A percentile compares a stretch with the other conserved stretches of the same genome.
Conservation (phyloP, 2,113 vertebrate genomes). For the Elanus axillaris region DNA sequence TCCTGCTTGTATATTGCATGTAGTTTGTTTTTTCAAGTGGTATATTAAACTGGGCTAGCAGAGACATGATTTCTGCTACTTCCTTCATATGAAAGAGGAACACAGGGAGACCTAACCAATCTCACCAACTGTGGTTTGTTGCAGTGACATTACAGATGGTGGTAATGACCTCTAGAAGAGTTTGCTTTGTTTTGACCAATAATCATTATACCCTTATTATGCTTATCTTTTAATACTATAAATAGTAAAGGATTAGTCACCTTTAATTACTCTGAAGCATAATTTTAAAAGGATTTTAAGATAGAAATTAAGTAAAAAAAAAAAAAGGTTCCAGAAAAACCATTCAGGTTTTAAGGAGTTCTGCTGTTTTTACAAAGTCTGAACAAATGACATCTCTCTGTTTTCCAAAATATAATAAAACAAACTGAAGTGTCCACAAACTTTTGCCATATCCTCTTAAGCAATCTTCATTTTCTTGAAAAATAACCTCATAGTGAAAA, state of each 20-base stretch:
- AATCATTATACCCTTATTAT: conserved; percentile 37
- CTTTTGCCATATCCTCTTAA: background rate
- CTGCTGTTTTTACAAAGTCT: background rate
- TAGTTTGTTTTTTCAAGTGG: conserved; percentile 58
- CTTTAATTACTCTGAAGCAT: conserved; percentile 37
- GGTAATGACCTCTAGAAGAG: conserved; percentile 17
- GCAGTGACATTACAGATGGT: conserved; percentile 27
- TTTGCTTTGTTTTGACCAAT: conserved; percentile 52
- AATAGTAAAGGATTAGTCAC: conserved; percentile 49
- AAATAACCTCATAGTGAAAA: background rate
- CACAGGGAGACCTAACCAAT: conserved; percentile 26
- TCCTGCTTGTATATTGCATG: conserved; percentile 8
- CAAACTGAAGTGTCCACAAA: background rate
- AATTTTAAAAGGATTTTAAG: conserved; percentile 30
- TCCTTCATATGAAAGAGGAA: conserved; percentile 32
- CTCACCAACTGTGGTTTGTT: conserved; percentile 5
- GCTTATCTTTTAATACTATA: background rate
- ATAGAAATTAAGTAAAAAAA: background rate
- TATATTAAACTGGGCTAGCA: conserved; percentile 46
- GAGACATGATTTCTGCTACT: conserved; percentile 58
- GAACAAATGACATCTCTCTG: background rate
- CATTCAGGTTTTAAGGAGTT: background rate
- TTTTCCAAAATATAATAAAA: background rate
- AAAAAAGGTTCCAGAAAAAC: background rate
- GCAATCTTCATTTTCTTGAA: background rate